Base-by-base conservation (phyloP, 37 sponge, comb jelly and placozoan genomes). In the Aphrocallistes beatrix region DNA sequence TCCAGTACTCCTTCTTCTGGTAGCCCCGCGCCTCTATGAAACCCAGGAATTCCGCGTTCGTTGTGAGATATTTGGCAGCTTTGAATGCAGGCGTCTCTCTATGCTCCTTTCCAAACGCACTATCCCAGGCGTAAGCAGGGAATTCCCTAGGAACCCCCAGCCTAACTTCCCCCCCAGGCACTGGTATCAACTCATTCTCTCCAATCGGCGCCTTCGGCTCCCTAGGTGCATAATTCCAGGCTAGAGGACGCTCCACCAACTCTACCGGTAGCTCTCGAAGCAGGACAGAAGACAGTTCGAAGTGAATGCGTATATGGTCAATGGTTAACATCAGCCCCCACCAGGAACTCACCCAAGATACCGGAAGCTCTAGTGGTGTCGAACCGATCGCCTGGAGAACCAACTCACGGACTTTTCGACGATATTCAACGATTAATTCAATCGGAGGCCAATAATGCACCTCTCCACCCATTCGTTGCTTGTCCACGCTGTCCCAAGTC, bases 111-210 rank as follows among this genome's bases (percentile, higher is more conserved):
- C 94, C 94, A 85, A 91, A 94, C 38, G 91, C 94, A 81, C 90
- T 94, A 85, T 94, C 94, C 94, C 94, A 94, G 75, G 93, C 94
- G 81, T 88, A 94, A 28, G 94, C 88, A 0, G 94, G 94, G 51
- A 94, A 94, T 81, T 91, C 87, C 23, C 1, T 36, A 6, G 94
- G 92, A 47, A 91, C 91, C 3, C 94, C 94, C 38, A 94, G 23
- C 10, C 39, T 83, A 23, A 90, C 89, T 37, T 36, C 51, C 16
- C 91, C 85, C 32, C 23, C 51, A 19, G 88, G 88, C 23, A 94
- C 89, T 34, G 16, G 69, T 32, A 94, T 84, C 17, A 94, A 87
- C 36, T 82, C 86, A 87, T 94, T 94, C 21, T 75, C 51, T 37
- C 89, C 91, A 84, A 86, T 83, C n/a, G 88, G 86, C 0, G 1